phyloP scores from a whole-genome alignment of 2,888 invertebrate genomes.

The Hetaerina titia region DNA sequence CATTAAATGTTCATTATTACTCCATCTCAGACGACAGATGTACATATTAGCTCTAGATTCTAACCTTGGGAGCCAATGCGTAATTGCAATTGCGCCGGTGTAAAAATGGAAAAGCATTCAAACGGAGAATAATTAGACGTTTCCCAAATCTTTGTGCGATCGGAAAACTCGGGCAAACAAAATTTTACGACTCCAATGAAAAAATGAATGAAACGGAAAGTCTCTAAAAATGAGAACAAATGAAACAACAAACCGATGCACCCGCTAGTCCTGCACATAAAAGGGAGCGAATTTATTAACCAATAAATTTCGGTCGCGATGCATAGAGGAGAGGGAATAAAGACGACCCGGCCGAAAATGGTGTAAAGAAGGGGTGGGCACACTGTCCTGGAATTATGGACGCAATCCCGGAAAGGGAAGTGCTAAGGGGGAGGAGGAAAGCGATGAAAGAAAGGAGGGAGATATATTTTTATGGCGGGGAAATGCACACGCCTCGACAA shows the following conservation, averaged over 20 bases:
- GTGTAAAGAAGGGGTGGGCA: neutral
- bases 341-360: neutral
- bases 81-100: neutral
- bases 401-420: neutral
- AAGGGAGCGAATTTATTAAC: constrained; percentile 18
- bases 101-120: neutral
- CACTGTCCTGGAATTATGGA: neutral
- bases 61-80: neutral
- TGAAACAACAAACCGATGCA: neutral
- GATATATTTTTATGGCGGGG: neutral
- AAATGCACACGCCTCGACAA: neutral
- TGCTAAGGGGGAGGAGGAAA: neutral
- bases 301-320: constrained; percentile 3
- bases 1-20: neutral
- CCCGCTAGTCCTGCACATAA: neutral
- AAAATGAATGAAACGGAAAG: neutral
- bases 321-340: neutral
- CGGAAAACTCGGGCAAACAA: constrained; percentile 18
- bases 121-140: neutral
- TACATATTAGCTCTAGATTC: neutral
- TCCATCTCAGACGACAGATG: neutral
- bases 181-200: neutral
- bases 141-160: neutral
- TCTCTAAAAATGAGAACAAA: neutral
- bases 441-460: neutral